phyloP scores from a whole-genome alignment of 2,888 invertebrate genomes.

The Dendrolimus houi region DNA sequence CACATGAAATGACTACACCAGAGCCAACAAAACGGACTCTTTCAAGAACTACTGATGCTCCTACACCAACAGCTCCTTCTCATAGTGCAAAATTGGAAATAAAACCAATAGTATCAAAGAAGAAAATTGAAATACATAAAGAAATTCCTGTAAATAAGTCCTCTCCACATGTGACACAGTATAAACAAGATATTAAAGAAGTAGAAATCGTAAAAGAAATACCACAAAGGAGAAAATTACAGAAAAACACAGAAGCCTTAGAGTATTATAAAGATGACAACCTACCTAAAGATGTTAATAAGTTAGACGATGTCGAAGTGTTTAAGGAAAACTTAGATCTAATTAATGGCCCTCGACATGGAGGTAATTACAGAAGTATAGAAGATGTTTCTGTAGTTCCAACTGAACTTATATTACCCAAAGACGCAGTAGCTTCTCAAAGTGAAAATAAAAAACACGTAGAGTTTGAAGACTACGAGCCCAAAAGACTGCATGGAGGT shows the following conservation, averaged over 20 bases:
- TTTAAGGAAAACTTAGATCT: constrained; percentile 50
- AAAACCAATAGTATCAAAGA: constrained; percentile 46
- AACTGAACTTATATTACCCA: constrained; percentile 12
- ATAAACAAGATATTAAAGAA: constrained; percentile 62
- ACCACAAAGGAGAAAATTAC: constrained; percentile 31
- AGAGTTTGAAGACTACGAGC: constrained; percentile 24
- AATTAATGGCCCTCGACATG: constrained; percentile 52
- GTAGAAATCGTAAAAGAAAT: constrained; percentile 61
- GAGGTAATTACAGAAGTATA: constrained; percentile 60
- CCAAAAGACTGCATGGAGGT: constrained; percentile 28
- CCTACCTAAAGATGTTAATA: constrained; percentile 58
- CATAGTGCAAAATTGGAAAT: constrained; percentile 23
- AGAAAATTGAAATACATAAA: constrained; percentile 60
- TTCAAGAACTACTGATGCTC: constrained; percentile 45
- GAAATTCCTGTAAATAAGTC: constrained; percentile 51
- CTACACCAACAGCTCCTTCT: constrained; percentile 35
- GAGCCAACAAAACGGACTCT: constrained; percentile 50
- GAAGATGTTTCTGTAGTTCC: constrained; percentile 20
- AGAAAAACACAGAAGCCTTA: constrained; percentile 41
- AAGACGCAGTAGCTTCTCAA: constrained; percentile 45
- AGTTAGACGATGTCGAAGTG: constrained; percentile 59
- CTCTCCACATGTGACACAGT: constrained; percentile 50
- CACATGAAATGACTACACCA: constrained; percentile 31
- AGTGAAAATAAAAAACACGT: constrained; percentile 36
- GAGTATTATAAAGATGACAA: constrained; percentile 60